phyloP scores from a whole-genome alignment of 1,140 invertebrate species.

The Hyles vespertilio region DNA sequence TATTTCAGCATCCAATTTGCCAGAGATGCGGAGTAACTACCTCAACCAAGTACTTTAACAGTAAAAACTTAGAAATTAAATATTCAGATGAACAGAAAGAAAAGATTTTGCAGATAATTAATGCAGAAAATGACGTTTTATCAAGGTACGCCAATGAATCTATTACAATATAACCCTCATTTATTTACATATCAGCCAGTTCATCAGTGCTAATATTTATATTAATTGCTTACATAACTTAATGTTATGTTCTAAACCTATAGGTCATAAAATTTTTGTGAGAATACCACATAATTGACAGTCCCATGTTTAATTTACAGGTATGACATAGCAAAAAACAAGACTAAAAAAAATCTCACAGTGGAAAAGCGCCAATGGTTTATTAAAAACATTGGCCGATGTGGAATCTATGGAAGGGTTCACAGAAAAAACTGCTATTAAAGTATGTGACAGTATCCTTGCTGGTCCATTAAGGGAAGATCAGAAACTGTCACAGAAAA shows the following conservation, averaged over 20 bases:
- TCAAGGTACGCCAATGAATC: no score
- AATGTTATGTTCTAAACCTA: no score
- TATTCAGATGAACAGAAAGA: conserved; percentile 48
- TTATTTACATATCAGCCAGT: no score
- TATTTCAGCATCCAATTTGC: conserved; percentile 8
- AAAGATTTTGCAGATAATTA: conserved; percentile 56
- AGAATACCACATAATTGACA: no score
- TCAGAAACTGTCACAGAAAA: conserved; percentile 30
- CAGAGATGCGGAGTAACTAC: conserved; percentile 8
- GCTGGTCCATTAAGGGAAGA: conserved; percentile 28
- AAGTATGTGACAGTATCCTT: conserved; percentile 56
- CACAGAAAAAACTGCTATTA: conserved; percentile 42
- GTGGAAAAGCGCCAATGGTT: conserved; percentile 48
- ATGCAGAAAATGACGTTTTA: conserved; percentile 33
- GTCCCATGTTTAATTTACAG: conserved; percentile 38
- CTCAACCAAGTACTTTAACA: conserved; percentile 18
- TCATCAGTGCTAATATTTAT: no score
- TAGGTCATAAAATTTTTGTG: no score
- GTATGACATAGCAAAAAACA: conserved; percentile 54
- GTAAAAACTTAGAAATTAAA: conserved; percentile 32
- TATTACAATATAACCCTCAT: no score
- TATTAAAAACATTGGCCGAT: conserved; percentile 44
- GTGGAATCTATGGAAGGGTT: conserved; percentile 53
- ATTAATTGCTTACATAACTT: no score
- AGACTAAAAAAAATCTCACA: conserved; percentile 48